Percentiles rank a stretch among this genome's conserved stretches.
These are phyloP conservation scores for Anarhynchus alexandrinus DNA, from an alignment of 2,113 vertebrate species.

Conservation along the genomic window DNA sequence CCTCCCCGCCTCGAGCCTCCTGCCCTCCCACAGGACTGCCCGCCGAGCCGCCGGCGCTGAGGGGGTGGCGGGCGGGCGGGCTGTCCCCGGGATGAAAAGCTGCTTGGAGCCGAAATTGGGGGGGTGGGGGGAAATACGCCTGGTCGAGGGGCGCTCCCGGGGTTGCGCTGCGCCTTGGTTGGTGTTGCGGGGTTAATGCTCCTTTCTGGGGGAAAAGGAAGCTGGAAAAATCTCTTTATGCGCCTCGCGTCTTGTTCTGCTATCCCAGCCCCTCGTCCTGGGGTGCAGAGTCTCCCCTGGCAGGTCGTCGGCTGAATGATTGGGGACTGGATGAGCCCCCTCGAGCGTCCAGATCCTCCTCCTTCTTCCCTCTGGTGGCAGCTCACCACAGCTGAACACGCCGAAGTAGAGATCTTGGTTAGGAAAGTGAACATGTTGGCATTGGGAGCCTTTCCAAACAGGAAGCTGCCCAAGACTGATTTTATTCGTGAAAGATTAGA, in stretches of 20 bases:
- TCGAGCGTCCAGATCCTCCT: not conserved
- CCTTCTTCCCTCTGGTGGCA: not conserved
- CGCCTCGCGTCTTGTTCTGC: rapidly evolving
- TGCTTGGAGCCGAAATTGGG: not conserved
- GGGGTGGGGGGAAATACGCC: rapidly evolving
- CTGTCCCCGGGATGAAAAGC: not conserved
- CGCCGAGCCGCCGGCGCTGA: too few relatives aligned
- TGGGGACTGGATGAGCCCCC: not conserved
- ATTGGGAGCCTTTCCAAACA: not conserved
- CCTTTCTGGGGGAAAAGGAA: rapidly evolving
- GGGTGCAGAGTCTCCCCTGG: not conserved
- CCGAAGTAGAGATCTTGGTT: not conserved
- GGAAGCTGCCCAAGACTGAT: not conserved
- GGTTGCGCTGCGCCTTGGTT: not conserved
- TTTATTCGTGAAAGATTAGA: not conserved
- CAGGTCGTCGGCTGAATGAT: not conserved
- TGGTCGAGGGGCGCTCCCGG: not conserved
- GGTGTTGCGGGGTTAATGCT: rapidly evolving
- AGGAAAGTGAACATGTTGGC: not conserved
- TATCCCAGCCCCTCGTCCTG: not conserved
- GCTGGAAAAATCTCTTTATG: rapidly evolving
- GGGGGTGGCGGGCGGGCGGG: too few relatives aligned
- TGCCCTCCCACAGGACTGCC: not conserved
- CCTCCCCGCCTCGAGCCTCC: too few relatives aligned
- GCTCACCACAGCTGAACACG: not conserved